phyloP scores from a whole-genome alignment of 1,140 invertebrate species.

The Drosophila sechellia region DNA sequence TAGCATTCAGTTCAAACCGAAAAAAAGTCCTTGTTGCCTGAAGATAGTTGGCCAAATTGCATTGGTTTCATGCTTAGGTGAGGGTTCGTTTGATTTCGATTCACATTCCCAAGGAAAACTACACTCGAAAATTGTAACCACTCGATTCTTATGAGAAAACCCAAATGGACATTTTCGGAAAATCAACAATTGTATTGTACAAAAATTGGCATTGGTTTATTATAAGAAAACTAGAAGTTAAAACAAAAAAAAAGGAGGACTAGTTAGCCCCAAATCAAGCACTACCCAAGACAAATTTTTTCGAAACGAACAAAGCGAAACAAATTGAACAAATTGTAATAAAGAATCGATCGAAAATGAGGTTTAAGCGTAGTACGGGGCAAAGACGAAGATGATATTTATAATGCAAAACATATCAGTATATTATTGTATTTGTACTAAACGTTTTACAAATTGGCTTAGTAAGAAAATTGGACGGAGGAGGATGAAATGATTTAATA shows the following conservation, averaged over 20 bases:
- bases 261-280: slow-evolving; percentile 36
- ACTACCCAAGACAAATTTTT: slow-evolving; percentile 56
- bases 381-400: slow-evolving; percentile 58
- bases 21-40: slow-evolving; percentile 40
- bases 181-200: slow-evolving; percentile 55
- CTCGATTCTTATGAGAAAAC: slow-evolving; percentile 66
- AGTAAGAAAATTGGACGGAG: slow-evolving; percentile 43
- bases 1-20: slow-evolving; percentile 30
- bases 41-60: slow-evolving; percentile 72
- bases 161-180: slow-evolving; percentile 36
- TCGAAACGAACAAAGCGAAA: slow-evolving; percentile 33
- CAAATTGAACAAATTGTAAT: slow-evolving; percentile 33
- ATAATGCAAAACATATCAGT: slow-evolving; percentile 81
- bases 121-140: slow-evolving; percentile 41
- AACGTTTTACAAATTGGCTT: slow-evolving; percentile 82
- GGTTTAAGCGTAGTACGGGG: slow-evolving; percentile 26
- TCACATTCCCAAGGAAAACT: slow-evolving; percentile 48
- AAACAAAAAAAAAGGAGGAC: slow-evolving; percentile 15
- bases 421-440: slow-evolving; percentile 82
- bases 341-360: slow-evolving; percentile 34
- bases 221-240: slow-evolving; percentile 13
- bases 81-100: slow-evolving; percentile 47
- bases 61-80: slow-evolving; percentile 73
- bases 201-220: slow-evolving; percentile 54
- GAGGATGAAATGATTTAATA: slow-evolving; percentile 43